Percentiles rank a stretch among this genome's conserved stretches.
Conservation (phyloP, 2,113 vertebrate species). For the Dasypus novemcinctus region DNA sequence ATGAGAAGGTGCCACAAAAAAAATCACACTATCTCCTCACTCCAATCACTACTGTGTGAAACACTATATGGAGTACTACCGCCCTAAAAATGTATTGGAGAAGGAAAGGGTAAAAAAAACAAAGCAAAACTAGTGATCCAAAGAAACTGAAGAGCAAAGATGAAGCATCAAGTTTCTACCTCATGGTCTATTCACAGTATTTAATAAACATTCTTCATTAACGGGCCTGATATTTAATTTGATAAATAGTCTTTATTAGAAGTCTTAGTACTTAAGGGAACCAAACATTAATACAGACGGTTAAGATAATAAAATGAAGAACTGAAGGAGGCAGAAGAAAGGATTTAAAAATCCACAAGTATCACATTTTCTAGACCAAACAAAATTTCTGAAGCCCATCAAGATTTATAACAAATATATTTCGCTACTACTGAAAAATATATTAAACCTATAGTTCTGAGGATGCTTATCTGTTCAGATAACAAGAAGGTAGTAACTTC, state of each 20-base stretch:
- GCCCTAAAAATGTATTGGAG: not conserved
- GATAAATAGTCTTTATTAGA: not conserved
- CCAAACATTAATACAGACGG: too few species aligned
- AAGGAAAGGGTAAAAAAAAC: not conserved
- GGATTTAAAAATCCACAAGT: not conserved
- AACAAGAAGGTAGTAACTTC: not conserved
- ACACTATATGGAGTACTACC: not conserved
- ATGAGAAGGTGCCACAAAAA: not conserved
- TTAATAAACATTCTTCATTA: not conserved
- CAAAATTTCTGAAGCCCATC: not conserved
- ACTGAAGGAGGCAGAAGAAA: not conserved
- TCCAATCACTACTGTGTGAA: not conserved
- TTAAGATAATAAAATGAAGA: conserved; percentile 43
- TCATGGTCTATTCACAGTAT: not conserved
- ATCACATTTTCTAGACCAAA: not conserved
- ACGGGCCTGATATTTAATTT: not conserved
- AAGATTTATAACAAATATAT: not conserved
- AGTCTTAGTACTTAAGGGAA: too few species aligned
- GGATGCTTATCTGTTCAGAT: not conserved
- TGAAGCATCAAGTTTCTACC: not conserved
- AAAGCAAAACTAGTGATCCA: not conserved
- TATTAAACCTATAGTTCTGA: not conserved
- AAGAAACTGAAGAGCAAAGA: not conserved
- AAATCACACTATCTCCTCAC: not conserved
- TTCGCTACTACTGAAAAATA: not conserved